Evolutionary conservation across 2,113 vertebrate species (phyloP).

Genomic region (Peromyscus polionotus): DNA sequence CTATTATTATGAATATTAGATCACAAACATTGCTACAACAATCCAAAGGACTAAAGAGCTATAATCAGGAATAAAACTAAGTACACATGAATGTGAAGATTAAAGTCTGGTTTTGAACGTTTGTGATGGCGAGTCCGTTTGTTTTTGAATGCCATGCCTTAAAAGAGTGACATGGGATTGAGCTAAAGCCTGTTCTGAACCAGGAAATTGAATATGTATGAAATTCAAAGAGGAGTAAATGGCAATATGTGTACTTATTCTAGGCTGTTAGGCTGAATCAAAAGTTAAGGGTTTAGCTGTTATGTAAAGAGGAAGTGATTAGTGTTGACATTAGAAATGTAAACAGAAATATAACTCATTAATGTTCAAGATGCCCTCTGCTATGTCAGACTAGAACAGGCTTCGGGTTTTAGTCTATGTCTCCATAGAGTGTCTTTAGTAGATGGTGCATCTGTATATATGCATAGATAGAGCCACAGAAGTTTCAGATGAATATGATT

Average conservation of each 20-base stretch:
- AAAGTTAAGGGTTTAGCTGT: slow-evolving; percentile 46
- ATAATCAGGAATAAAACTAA: background rate
- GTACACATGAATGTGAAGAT: background rate
- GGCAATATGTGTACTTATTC: slow-evolving; percentile 54
- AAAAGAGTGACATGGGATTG: background rate
- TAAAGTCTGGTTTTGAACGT: slow-evolving; percentile 1
- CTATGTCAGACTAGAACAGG: background rate
- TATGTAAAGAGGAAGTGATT: slow-evolving; percentile 51
- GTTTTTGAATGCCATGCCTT: slow-evolving; percentile 46
- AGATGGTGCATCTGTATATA: background rate
- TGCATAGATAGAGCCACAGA: background rate
- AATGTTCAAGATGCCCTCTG: background rate
- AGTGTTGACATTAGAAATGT: background rate
- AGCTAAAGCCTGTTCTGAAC: slow-evolving; percentile 17
- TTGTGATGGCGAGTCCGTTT: slow-evolving; percentile 31
- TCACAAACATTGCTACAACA: slow-evolving; percentile 25
- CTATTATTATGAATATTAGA: slow-evolving; percentile 58
- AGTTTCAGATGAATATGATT: slow-evolving; percentile 24
- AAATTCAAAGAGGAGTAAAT: slow-evolving; percentile 57
- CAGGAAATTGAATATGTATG: slow-evolving; percentile 38
- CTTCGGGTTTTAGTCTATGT: background rate
- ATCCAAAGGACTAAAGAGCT: slow-evolving; percentile 27
- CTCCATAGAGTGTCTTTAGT: background rate
- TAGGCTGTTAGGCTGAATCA: slow-evolving; percentile 4
- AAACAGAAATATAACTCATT: slow-evolving; percentile 50